These are phyloP conservation scores for Leucophenga maculata DNA, from an alignment of 2,888 invertebrate genomes.

Conservation along the genomic window DNA sequence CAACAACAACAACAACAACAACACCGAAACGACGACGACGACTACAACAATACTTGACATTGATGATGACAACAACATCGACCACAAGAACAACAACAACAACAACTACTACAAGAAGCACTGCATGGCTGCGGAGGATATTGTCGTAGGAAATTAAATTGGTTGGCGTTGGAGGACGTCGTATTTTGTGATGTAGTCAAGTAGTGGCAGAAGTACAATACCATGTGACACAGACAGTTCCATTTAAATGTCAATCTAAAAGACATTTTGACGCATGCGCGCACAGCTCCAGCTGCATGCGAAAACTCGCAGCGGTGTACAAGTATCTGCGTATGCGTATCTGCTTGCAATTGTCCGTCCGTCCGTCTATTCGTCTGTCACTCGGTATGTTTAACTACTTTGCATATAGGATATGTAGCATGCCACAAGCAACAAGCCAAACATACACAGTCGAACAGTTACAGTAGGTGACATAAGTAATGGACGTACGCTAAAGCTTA, in stretches of 20 bases:
- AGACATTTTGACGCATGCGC: constrained; percentile 47
- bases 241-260: constrained; percentile 60
- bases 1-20: constrained; percentile 29
- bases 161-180: no score
- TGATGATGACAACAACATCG: constrained; percentile 28
- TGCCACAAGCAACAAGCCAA: not conserved
- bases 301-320: not conserved
- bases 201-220: constrained; percentile 13
- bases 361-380: no score
- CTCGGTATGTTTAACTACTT: no score
- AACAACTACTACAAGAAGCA: not conserved
- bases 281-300: not conserved
- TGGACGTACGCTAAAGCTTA: no score
- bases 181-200: no score
- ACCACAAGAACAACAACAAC: not conserved
- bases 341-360: no score
- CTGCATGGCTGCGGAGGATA: not conserved
- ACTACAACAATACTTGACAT: constrained; percentile 13
- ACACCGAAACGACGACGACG: constrained; percentile 30
- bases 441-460: not conserved
- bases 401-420: not conserved
- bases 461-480: no score
- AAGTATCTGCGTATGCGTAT: not conserved
- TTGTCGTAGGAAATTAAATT: no score
- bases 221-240: constrained; percentile 50